A percentile compares a stretch with the other conserved stretches of the same genome.
Evolutionary conservation across 1,140 invertebrate genomes (phyloP).

Genomic region (Carposina sasakii): DNA sequence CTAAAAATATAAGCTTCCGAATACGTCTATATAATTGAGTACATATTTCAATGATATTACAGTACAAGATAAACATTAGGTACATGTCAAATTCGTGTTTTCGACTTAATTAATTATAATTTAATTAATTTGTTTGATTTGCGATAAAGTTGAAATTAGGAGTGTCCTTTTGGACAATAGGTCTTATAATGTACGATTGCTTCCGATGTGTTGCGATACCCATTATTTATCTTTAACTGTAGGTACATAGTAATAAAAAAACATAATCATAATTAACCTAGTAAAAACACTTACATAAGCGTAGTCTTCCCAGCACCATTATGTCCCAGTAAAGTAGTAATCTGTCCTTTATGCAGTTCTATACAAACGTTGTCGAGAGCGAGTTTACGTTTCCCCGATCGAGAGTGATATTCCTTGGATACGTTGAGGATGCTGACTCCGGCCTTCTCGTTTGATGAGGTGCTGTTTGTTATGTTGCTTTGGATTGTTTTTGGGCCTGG

Average conservation of each 20-base stretch:
- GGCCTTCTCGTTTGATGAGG: conserved; percentile 45
- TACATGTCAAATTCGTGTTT: too few relatives aligned
- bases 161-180: too few relatives aligned
- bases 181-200: too few relatives aligned
- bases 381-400: conserved; percentile 35
- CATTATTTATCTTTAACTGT: too few relatives aligned
- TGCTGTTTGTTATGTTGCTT: conserved; percentile 42
- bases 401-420: conserved; percentile 54
- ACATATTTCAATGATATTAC: too few relatives aligned
- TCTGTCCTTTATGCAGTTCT: conserved; percentile 78
- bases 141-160: background rate
- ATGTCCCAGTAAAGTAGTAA: conserved; percentile 85
- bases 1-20: too few relatives aligned
- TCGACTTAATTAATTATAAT: too few relatives aligned
- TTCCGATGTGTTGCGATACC: too few relatives aligned
- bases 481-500: conserved; percentile 41
- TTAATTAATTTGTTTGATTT: too few relatives aligned
- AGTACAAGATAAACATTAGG: too few relatives aligned
- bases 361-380: conserved; percentile 82
- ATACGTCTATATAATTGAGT: too few relatives aligned
- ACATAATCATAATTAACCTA: background rate
- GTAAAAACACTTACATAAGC: conserved; percentile 76
- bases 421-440: conserved; percentile 60
- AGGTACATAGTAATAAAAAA: too few relatives aligned
- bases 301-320: conserved; percentile 91